Evolutionary conservation across 2,113 vertebrate species (phyloP), one percentile per base, ranked within the genome.

Genomic region (Stomatorhinus ivindoensis): DNA sequence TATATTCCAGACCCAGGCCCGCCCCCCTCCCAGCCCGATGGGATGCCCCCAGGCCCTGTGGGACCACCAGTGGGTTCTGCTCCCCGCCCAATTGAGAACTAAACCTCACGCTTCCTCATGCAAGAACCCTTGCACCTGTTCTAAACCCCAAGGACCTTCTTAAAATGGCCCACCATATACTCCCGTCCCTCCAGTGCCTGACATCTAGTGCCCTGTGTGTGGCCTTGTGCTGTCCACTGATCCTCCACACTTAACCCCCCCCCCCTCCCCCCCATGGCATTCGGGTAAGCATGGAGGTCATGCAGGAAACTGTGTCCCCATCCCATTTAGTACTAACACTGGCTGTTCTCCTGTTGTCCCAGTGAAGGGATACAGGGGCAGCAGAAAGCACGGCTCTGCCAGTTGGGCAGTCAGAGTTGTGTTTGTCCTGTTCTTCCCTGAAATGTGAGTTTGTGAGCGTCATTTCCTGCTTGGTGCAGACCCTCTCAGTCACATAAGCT

Each of bases 1-100:
- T 35, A 80, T 86, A 21, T 51, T 21, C 11, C 92, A 94, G 91
- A 4, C 92, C 96, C 1, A 90, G 95, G 90, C 92, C 89, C 95
- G 89, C 91, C 96, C 1, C 90, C 90, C 88, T 89, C 95, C 8
- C 96, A 96, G 93, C 91, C 95, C 0, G 98, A 98, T 80, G 97
- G 96, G 88, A 94, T 95, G 87, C 94, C 96, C n/a, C 93, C 97
- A 0, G 95, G 95, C 11, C 96, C 96, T 0, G 92, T 95, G 3
- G 96, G 95, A 47, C 95, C 96, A 0, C 94, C 96, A 0, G 93
- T 94, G 91, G 92, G 53, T 0, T 94, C 93, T 48, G 95, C 95
- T 0, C 95, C 95, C 46, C 90, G 65, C 35, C 47, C 39, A 19
- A n/a, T 88, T 84, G 90, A 92, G 35, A 91, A 90, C 89, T 91